Evolutionary conservation across 1,140 invertebrate genomes (phyloP), one percentile per base, ranked within the genome.

Genomic region (Geopemphigus sp.): DNA sequence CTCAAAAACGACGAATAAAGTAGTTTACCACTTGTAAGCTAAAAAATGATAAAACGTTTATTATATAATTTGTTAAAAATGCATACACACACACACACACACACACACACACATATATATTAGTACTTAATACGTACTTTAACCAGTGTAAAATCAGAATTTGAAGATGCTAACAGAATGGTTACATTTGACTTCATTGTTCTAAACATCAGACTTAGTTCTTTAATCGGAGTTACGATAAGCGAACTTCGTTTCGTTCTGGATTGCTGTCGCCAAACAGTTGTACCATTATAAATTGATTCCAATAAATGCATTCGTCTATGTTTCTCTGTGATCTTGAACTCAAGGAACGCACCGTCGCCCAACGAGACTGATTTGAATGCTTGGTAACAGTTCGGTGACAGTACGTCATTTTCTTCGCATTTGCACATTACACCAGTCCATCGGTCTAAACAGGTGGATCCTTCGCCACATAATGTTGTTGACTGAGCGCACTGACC

Each of bases 81-180:
- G 32, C n/a, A 56, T 74, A 15, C 56, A 17, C 11, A 45, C 11
- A 45, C 11, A 45, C 11, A 45, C 5, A 45, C 11, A 45, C 11
- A 45, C 11, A 45, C 11, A 45, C 11, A 45, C 11, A 45, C 11
- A 45, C 11, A 45, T 45, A 5, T 45, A 45, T 45, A 45, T 45
- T n/a, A 45, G 12, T 50, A 50, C 14, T 45, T 66, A 32, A 45
- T 72, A 39, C 86, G 85, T 83, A 95, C 88, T 87, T 95, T 91
- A 68, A 96, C 85, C 3, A 93, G 88, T 19, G 95, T 96, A 84
- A 90, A 95, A 85, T 96, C 93, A 84, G 94, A 93, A 83, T 95
- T 94, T 6, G 92, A 95, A 0, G 92, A 93, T 0, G 92, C 89
- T 84, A 94, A 93, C 78, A 97, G 88, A 4, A 98, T 84, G 15